These are phyloP conservation scores for Lagorchestes hirsutus DNA, from an alignment of 2,797 vertebrate species.

Conservation along the genomic window DNA sequence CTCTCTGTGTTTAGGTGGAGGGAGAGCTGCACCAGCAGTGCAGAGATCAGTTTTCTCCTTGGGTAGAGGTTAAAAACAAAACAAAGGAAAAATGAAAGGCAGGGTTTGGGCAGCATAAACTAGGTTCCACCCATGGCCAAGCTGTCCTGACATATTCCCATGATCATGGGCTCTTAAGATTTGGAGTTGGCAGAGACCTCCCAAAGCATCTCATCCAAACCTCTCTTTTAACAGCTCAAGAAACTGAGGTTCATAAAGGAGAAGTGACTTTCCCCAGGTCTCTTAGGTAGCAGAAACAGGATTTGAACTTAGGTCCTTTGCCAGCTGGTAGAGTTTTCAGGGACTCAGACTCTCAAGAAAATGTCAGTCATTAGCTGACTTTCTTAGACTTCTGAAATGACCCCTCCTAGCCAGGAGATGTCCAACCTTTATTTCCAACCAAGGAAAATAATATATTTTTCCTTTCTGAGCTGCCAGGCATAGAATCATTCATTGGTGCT, in stretches of 20 bases:
- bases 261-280: not conserved
- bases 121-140: not conserved
- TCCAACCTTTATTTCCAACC: not conserved
- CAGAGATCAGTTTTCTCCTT: not conserved
- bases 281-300: not conserved
- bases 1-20: not conserved
- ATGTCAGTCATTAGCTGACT: not conserved
- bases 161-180: not conserved
- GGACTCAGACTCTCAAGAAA: not conserved
- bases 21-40: not conserved
- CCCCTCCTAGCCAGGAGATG: not conserved
- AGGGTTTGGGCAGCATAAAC: not conserved
- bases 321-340: not conserved
- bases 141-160: not conserved
- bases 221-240: not conserved
- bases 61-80: not conserved
- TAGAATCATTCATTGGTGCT: not conserved
- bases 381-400: not conserved
- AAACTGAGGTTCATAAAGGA: not conserved
- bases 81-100: not conserved
- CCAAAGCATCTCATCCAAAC: not conserved
- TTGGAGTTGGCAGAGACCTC: not conserved
- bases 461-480: not conserved
- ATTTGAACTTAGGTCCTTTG: not conserved
- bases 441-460: not conserved